Evolutionary conservation across 2,888 invertebrate species (phyloP).

Genomic region (Timema cristinae): DNA sequence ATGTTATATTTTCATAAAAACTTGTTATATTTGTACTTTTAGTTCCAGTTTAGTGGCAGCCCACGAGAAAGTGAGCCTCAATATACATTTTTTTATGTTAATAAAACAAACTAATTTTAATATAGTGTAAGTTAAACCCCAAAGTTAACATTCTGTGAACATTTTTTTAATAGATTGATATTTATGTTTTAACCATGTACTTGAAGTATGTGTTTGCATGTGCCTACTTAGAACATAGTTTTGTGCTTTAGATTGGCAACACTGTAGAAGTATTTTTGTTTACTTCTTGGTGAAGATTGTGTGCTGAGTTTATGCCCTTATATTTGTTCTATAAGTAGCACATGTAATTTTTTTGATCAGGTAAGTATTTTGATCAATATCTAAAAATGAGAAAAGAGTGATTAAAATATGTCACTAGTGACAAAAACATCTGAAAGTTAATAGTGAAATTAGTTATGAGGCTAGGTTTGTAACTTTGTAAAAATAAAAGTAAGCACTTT

Average conservation of each 20-base stretch:
- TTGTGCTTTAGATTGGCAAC: neutral
- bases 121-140: no score
- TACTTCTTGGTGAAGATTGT: neutral
- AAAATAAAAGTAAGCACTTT: neutral
- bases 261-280: neutral
- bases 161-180: no score
- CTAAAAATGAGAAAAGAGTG: neutral
- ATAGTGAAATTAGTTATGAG: neutral
- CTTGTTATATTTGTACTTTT: no score
- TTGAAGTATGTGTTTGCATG: neutral
- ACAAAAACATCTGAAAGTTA: neutral
- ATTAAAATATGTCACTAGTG: neutral
- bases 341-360: neutral
- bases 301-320: neutral
- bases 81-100: no score
- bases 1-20: no score
- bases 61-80: no score
- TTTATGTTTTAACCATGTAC: no score
- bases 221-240: neutral
- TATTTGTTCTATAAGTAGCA: neutral
- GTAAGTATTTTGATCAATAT: neutral
- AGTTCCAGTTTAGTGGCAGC: no score
- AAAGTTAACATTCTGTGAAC: no score
- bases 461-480: conserved; percentile 2
- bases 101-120: no score